These are phyloP conservation scores for Leptosomus discolor DNA, from an alignment of 2,113 vertebrate species.

Conservation along the genomic window DNA sequence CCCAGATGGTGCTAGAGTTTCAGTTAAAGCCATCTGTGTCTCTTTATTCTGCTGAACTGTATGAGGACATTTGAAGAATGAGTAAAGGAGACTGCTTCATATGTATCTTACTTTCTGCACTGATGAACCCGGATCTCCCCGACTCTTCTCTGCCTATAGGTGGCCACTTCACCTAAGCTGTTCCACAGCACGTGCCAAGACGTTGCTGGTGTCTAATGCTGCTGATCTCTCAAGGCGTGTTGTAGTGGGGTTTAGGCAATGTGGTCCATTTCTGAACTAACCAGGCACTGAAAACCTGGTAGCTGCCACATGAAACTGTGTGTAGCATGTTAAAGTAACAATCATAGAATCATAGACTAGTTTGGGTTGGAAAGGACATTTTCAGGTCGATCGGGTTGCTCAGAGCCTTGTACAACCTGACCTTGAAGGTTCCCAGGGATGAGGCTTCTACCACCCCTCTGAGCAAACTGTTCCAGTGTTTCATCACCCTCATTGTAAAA, in stretches of 20 bases:
- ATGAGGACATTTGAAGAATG: not conserved
- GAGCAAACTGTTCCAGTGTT: too few relatives aligned
- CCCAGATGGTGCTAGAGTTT: constrained; percentile 3
- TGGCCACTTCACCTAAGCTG: not conserved
- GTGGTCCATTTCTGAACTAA: not conserved
- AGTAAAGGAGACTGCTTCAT: not conserved
- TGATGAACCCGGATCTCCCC: not conserved
- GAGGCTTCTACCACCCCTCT: too few relatives aligned
- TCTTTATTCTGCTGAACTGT: not conserved
- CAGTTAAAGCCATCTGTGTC: fast-evolving
- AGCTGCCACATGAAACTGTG: fast-evolving
- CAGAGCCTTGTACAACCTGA: too few relatives aligned
- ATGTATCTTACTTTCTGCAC: not conserved
- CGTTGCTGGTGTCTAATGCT: fast-evolving
- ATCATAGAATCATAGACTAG: too few relatives aligned
- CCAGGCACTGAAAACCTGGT: not conserved
- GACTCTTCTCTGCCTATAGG: not conserved
- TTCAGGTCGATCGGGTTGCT: too few relatives aligned
- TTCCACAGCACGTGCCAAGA: not conserved
- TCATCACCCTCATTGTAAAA: too few relatives aligned
- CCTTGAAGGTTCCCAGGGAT: too few relatives aligned
- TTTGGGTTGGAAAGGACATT: too few relatives aligned
- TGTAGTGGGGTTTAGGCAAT: not conserved
- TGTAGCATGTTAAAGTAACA: not conserved
- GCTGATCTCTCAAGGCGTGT: not conserved